Percentiles rank a stretch among this genome's conserved stretches.
These are phyloP conservation scores for Agrotis clavis DNA, from an alignment of 2,888 invertebrate genomes.

Conservation along the genomic window DNA sequence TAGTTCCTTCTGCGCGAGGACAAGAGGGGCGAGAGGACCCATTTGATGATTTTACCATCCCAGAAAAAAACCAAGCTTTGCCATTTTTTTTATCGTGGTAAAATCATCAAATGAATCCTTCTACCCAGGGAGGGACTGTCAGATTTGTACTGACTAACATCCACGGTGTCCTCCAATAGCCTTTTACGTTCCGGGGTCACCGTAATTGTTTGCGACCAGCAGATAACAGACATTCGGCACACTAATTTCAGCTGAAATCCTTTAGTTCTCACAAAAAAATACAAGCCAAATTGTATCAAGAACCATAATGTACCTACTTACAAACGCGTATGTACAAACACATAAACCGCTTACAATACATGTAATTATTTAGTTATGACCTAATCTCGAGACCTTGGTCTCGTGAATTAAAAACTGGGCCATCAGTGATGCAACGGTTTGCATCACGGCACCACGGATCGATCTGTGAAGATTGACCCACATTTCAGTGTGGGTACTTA, in stretches of 20 bases:
- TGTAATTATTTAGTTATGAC: slow-evolving; percentile 70
- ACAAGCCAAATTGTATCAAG: neutral
- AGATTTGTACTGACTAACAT: too few species aligned
- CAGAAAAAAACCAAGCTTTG: too few species aligned
- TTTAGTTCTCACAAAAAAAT: slow-evolving; percentile 3
- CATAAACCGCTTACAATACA: slow-evolving; percentile 57
- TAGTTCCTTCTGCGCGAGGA: too few species aligned
- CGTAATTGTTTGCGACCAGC: neutral
- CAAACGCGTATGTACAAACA: slow-evolving; percentile 36
- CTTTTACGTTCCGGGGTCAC: neutral
- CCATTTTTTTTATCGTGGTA: too few species aligned
- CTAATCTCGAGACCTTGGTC: slow-evolving; percentile 78
- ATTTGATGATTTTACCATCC: too few species aligned
- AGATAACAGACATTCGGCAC: neutral
- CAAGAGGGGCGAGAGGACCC: too few species aligned
- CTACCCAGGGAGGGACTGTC: too few species aligned
- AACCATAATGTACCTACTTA: too few species aligned
- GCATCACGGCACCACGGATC: slow-evolving; percentile 54
- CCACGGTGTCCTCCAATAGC: too few species aligned
- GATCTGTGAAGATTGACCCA: slow-evolving; percentile 62
- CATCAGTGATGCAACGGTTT: slow-evolving; percentile 68
- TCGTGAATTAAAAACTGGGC: slow-evolving; percentile 71
- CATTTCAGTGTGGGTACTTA: slow-evolving; percentile 41
- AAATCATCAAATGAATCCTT: too few species aligned
- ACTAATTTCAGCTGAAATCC: neutral